Percentiles rank a stretch among this genome's conserved stretches.
phyloP scores from a whole-genome alignment of 2,113 vertebrate genomes.

The Crocuta crocuta region DNA sequence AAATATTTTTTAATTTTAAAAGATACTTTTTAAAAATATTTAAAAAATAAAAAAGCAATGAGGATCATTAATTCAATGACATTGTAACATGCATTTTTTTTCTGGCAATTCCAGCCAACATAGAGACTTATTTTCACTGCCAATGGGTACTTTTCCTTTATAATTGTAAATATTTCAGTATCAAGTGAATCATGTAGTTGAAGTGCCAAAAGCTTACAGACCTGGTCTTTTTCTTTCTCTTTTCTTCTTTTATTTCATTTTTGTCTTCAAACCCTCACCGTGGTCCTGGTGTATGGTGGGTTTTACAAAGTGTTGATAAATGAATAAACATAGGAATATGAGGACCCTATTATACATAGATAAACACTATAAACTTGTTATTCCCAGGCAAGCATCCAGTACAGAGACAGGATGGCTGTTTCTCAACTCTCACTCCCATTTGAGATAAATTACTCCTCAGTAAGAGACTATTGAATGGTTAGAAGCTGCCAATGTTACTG shows the following conservation, averaged over 20 bases:
- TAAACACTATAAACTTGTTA: not conserved
- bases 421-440: not conserved
- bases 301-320: not conserved
- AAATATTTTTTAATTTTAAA: no score
- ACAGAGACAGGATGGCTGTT: accelerated
- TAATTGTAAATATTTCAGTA: not conserved
- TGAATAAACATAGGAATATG: not conserved
- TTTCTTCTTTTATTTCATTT: not conserved
- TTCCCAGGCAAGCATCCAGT: not conserved
- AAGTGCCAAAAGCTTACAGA: not conserved
- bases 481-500: not conserved
- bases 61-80: not conserved
- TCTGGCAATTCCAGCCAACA: conserved; percentile 21
- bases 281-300: not conserved
- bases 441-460: not conserved
- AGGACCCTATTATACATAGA: not conserved
- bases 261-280: not conserved
- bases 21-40: no score
- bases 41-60: not conserved
- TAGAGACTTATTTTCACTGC: not conserved
- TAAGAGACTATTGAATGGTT: not conserved
- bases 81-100: not conserved
- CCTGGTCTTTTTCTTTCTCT: not conserved
- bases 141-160: not conserved
- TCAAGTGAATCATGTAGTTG: not conserved